Percentiles rank a stretch among this genome's conserved stretches.
These are phyloP conservation scores for Pseudopipra pipra DNA, from an alignment of 2,113 vertebrate genomes.

Conservation along the genomic window DNA sequence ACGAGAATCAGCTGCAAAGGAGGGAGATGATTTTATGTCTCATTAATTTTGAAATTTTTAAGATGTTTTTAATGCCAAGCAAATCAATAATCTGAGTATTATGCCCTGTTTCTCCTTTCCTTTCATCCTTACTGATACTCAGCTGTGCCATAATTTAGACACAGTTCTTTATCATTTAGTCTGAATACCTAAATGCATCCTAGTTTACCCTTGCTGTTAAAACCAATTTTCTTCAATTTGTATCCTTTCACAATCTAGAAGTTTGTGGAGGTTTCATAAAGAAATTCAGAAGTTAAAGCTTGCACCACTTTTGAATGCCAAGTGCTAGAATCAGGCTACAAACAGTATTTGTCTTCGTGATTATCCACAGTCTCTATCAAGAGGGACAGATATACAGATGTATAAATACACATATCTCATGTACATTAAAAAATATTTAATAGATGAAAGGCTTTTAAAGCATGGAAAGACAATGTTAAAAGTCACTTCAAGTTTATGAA, in stretches of 20 bases:
- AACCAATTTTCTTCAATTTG: not conserved
- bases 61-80: slow-evolving; percentile 9
- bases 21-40: not conserved
- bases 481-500: not conserved
- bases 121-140: not conserved
- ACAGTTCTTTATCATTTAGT: not conserved
- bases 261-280: not conserved
- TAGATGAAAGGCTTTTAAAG: not conserved
- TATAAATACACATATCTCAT: not conserved
- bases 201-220: not conserved
- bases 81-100: slow-evolving; percentile 19
- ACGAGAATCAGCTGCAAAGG: slow-evolving; percentile 25
- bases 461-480: not conserved
- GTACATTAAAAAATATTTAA: not conserved
- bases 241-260: not conserved
- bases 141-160: not conserved
- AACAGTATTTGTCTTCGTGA: not conserved
- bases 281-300: not conserved
- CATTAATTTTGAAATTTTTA: slow-evolving; percentile 36
- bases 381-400: not conserved
- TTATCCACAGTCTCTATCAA: not conserved
- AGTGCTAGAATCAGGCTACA: not conserved
- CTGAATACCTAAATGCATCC: not conserved
- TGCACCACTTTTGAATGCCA: not conserved
- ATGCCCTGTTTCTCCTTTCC: not conserved